A percentile compares a stretch with the other conserved stretches of the same genome.
phyloP scores from a whole-genome alignment of 2,113 vertebrate species.

The Phyllostomus discolor region DNA sequence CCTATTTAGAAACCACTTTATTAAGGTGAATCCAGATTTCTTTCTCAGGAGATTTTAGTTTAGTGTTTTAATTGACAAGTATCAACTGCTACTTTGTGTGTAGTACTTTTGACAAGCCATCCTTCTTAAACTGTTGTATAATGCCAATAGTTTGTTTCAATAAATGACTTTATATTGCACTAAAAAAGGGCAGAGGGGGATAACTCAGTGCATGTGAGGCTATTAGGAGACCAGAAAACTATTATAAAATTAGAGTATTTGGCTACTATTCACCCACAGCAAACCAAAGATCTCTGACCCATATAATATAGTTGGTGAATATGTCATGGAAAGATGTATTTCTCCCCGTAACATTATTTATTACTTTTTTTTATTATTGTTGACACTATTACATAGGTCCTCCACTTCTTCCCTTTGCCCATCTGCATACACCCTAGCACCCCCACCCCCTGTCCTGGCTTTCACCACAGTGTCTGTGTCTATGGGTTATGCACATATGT shows the following conservation, averaged over 20 bases:
- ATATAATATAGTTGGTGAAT: neutral
- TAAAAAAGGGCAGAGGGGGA: neutral
- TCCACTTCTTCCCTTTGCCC: no score
- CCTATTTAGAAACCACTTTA: neutral
- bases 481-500: no score
- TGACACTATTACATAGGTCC: no score
- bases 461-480: no score
- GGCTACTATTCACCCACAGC: neutral
- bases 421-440: no score
- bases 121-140: neutral
- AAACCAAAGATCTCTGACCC: neutral
- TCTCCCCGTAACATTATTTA: neutral
- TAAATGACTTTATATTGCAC: neutral
- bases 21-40: neutral
- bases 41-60: neutral
- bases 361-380: no score
- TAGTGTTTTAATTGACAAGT: neutral
- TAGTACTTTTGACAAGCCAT: neutral
- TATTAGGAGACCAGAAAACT: neutral
- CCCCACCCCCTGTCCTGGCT: no score
- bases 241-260: no score
- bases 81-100: neutral
- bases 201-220: neutral
- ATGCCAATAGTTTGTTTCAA: neutral
- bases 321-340: neutral